Percentiles rank a stretch among this genome's conserved stretches.
These are phyloP conservation scores for Craterocephalus amniculus DNA, from an alignment of 2,797 vertebrate genomes.

Conservation along the genomic window DNA sequence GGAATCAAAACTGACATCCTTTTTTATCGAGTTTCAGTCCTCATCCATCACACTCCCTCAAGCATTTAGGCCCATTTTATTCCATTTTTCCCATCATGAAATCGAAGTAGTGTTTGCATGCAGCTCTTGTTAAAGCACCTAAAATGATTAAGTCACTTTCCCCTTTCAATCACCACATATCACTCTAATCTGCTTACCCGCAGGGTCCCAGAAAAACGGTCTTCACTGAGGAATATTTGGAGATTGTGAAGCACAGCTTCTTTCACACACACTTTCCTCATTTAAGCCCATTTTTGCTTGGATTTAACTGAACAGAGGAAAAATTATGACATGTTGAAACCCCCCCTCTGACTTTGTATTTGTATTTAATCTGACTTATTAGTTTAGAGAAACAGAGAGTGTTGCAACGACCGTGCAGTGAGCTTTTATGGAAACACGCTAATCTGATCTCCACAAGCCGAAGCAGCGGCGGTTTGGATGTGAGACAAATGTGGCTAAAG, in stretches of 20 bases:
- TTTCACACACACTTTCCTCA: background rate
- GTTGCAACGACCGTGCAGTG: background rate
- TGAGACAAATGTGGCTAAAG: conserved; percentile 56
- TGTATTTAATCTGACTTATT: background rate
- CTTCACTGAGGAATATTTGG: background rate
- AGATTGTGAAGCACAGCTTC: background rate
- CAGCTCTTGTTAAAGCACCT: background rate
- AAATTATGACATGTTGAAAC: no score
- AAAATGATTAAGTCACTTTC: conserved; percentile 2
- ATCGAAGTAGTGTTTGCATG: background rate
- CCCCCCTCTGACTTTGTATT: background rate
- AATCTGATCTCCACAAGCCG: conserved; percentile 25
- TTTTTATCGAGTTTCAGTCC: conserved; percentile 4
- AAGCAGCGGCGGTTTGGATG: conserved; percentile 35
- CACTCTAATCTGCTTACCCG: conserved; percentile 19
- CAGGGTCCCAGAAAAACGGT: conserved; percentile 17
- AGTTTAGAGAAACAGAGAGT: background rate
- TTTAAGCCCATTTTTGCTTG: background rate
- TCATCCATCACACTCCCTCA: conserved; percentile 11
- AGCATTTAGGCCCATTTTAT: conserved; percentile 14
- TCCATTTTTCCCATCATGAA: background rate
- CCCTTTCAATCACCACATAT: conserved; percentile 13
- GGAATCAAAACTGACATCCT: conserved; percentile 32
- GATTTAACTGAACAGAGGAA: background rate
- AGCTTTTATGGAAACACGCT: background rate